Evolutionary conservation across 1,140 invertebrate genomes (phyloP), one percentile per base, ranked within the genome.

Genomic region (Protaetia brevitarsis): DNA sequence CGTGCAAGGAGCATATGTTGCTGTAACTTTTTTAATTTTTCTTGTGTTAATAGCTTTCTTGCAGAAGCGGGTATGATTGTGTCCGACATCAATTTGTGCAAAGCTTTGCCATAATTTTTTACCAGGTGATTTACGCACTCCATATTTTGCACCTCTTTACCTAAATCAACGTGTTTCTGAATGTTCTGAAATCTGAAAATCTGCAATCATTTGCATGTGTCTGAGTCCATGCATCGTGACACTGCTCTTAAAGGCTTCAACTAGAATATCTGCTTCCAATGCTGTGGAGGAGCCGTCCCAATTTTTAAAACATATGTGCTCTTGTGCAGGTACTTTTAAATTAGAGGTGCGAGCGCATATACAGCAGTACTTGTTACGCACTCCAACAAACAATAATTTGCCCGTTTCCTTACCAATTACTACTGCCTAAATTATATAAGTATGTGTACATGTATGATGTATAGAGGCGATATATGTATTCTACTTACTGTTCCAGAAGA

Each of bases 131-230:
- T 63, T 37, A 13, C 28, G 31, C 61, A 37, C 28, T 63, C 61
- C 3, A 63, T 27, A 37, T 63, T 63, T 37, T 63, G 7, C 21
- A 63, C 61, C 7, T 36, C 23, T n/a, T n/a, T 4, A n/a, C 61
- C 61, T 37, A 37, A 37, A 21, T 2, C 3, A 2, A 63, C 61
- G 30, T 63, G 7, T 37, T 16, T n/a, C 41, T 41, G 16, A 37
- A 63, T 63, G 36, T 63, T 63, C 34, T 36, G 3, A 36, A 23
- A 63, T 63, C 61, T n/a, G n/a, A n/a, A n/a, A n/a, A n/a, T n/a
- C n/a, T n/a, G n/a, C n/a, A n/a, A n/a, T n/a, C n/a, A n/a, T n/a
- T n/a, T 3, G 31, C 61, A 63, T 63, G 28, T 63, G 41, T 16
- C 28, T 36, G 4, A 63, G 2, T 11, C 19, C 19, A 63, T 63